phyloP scores from a whole-genome alignment of 1,140 invertebrate genomes.

The Chironomus tepperi region DNA sequence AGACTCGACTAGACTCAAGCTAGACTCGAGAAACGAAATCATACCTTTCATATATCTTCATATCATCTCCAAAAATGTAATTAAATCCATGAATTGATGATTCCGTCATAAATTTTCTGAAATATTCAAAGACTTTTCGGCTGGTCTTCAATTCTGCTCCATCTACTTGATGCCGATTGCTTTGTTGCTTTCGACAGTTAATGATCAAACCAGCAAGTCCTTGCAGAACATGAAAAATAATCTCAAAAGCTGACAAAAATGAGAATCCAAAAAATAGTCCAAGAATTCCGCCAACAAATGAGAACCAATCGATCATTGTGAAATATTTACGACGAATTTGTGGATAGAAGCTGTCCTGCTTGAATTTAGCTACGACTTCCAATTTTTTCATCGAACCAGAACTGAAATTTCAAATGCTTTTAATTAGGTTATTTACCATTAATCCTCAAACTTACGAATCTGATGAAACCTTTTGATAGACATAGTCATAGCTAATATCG shows the following conservation, averaged over 20 bases:
- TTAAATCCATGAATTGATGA: background rate
- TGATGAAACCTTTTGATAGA: too few relatives aligned
- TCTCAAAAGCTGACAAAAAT: background rate
- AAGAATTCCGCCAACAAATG: background rate
- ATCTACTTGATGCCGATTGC: background rate
- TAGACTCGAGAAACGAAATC: background rate
- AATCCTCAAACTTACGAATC: too few relatives aligned
- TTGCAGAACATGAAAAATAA: background rate
- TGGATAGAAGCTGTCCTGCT: background rate
- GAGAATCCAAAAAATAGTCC: background rate
- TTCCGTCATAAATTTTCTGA: background rate
- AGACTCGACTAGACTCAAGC: too few relatives aligned
- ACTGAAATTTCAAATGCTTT: too few relatives aligned
- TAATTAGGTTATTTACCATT: too few relatives aligned
- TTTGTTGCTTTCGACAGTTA: background rate
- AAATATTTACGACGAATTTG: background rate
- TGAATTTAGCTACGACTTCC: background rate
- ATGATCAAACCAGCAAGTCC: background rate
- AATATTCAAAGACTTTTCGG: too few relatives aligned
- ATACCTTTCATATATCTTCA: background rate
- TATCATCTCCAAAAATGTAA: background rate
- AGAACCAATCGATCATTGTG: background rate
- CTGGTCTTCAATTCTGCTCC: too few relatives aligned
- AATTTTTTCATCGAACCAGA: background rate
- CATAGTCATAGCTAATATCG: background rate